Percentiles rank a stretch among this genome's conserved stretches.
These are phyloP conservation scores for Arenicola marina DNA, from an alignment of 2,888 invertebrate genomes.

Conservation along the genomic window DNA sequence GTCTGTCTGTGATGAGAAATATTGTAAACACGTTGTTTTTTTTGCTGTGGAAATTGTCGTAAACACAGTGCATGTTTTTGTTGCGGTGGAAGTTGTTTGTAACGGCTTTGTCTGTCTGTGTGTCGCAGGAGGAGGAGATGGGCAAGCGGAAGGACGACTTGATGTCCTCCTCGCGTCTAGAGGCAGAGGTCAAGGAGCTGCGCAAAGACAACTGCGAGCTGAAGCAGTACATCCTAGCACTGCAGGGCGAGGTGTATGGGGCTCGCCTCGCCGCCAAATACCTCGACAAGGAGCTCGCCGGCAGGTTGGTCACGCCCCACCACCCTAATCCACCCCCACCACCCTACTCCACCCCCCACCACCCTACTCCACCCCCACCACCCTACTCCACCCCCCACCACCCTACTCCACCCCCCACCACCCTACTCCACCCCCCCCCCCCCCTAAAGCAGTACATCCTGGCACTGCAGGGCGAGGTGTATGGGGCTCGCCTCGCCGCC, in stretches of 20 bases:
- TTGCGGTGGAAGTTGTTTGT: too few species aligned
- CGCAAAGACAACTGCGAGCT: slow-evolving; percentile 74
- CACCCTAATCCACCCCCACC: too few species aligned
- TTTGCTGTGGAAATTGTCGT: too few species aligned
- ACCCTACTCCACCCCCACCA: too few species aligned
- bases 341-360: too few species aligned
- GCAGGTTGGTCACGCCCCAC: too few species aligned
- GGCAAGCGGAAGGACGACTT: slow-evolving; percentile 53
- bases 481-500: slow-evolving; percentile 81
- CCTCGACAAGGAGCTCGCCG: slow-evolving; percentile 81
- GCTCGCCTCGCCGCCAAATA: slow-evolving; percentile 84
- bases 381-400: too few species aligned
- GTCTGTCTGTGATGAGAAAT: too few species aligned
- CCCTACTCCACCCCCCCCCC: too few species aligned
- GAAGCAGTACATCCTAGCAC: slow-evolving; percentile 72
- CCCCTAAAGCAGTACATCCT: slow-evolving; percentile 74
- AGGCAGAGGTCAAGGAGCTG: slow-evolving; percentile 62
- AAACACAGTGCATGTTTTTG: too few species aligned
- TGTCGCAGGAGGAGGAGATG: slow-evolving; percentile 63
- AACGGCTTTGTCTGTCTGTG: not conserved
- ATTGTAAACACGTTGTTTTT: too few species aligned
- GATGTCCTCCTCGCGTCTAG: slow-evolving; percentile 62
- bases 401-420: too few species aligned
- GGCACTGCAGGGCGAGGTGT: slow-evolving; percentile 78
- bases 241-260: slow-evolving; percentile 81